Evolutionary conservation across 2,888 invertebrate species (phyloP), one percentile per base, ranked within the genome.

Genomic region (Danaus chrysippus): DNA sequence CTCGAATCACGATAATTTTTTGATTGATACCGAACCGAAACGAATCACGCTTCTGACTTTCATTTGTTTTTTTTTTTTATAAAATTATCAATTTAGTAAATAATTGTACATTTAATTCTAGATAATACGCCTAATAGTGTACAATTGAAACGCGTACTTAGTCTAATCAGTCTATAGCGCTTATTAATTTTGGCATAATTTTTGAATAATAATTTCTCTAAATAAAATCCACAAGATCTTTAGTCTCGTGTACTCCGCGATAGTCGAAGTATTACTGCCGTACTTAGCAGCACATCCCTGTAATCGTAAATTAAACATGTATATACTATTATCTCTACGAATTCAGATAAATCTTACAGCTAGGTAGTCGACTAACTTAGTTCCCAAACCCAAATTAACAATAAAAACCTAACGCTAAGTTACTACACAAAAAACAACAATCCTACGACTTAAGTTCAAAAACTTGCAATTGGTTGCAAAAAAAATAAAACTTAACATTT

Each of bases 91-190:
- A 84, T 84, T 88, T 86, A 86, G 84, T 89, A 88, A 85, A 90
- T 87, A 89, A 87, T 79, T 87, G 83, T 82, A 82, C 82, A 81
- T 79, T 87, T 87, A 86, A 85, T 83, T 84, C 84, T 88, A 87
- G 79, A 84, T 76, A 86, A 87, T 90, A 91, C 77, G 91, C 90
- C 90, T 90, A 91, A 90, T 86, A 91, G 90, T 91, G 87, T 90
- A 89, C 87, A 86, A 84, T 82, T 80, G 78, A 83, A 87, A 86
- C 82, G 87, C 86, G 83, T 81, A 76, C 91, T 91, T 91, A 91
- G 80, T 87, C 91, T 90, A 91, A 86, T 91, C 91, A 91, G 91
- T 91, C 91, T 91, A 91, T 90, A 90, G 89, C 88, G 91, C 84
- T 87, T 87, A 88, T 90, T 87, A 89, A 82, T 86, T 89, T 90